Percentiles rank a stretch among this genome's conserved stretches.
These are phyloP conservation scores for Simalia tracyae DNA, from an alignment of 2,797 vertebrate species.

Conservation along the genomic window DNA sequence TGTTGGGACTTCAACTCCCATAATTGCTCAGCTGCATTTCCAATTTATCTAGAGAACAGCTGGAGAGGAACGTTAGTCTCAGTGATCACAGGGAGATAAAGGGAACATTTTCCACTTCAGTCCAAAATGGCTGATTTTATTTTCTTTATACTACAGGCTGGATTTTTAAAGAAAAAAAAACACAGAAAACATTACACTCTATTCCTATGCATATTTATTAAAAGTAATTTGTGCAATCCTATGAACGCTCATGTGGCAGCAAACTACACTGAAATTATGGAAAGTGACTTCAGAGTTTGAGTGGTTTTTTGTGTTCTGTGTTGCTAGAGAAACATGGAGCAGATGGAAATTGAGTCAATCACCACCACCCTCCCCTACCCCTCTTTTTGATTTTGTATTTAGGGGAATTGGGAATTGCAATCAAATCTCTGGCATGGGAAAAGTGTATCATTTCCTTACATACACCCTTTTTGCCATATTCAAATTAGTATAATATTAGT, in stretches of 20 bases:
- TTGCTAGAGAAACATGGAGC: slow-evolving; percentile 64
- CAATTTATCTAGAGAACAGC: background rate
- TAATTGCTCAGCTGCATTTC: background rate
- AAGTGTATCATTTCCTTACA: background rate
- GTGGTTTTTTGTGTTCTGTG: slow-evolving; percentile 5
- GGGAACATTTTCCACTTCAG: background rate
- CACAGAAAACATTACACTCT: background rate
- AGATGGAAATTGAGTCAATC: slow-evolving; percentile 64
- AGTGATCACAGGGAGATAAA: background rate
- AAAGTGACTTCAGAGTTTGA: background rate
- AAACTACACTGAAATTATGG: background rate
- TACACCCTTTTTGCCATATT: slow-evolving; percentile 16
- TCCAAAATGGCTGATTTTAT: background rate
- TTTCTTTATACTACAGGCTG: background rate
- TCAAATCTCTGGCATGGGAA: slow-evolving; percentile 41
- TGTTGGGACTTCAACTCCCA: background rate
- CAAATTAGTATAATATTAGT: slow-evolving; percentile 17
- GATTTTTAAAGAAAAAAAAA: background rate
- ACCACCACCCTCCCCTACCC: background rate
- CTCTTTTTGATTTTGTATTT: slow-evolving; percentile 48
- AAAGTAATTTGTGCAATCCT: background rate
- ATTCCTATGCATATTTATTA: background rate
- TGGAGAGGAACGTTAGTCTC: background rate
- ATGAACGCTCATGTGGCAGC: background rate
- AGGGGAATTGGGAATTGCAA: slow-evolving; percentile 47